Percentiles rank a stretch among this genome's conserved stretches.
phyloP scores from a whole-genome alignment of 1,140 invertebrate species.

The Pseudomyrmex concolor region DNA sequence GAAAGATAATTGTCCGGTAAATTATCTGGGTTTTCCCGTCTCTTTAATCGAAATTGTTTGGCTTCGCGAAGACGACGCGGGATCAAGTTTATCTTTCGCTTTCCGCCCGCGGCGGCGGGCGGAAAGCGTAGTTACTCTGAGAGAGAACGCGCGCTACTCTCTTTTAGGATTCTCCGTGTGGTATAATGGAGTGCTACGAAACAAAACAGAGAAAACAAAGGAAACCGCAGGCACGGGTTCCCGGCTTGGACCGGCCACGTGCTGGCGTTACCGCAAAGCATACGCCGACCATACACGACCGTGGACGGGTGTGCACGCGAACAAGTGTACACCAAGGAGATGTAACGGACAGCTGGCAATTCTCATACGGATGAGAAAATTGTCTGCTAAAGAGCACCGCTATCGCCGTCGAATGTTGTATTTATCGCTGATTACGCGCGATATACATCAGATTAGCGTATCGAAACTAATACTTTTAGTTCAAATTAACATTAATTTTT shows the following conservation, averaged over 20 bases:
- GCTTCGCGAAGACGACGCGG: neutral
- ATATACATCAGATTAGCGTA: too few relatives aligned
- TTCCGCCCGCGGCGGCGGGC: constrained; percentile 5
- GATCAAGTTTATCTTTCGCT: constrained; percentile 43
- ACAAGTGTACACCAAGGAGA: constrained; percentile 44
- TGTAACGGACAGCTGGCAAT: constrained; percentile 49
- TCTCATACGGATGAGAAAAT: constrained; percentile 54
- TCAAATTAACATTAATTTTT: too few relatives aligned
- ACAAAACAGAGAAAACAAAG: constrained; percentile 66
- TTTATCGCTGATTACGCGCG: neutral
- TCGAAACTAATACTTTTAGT: too few relatives aligned
- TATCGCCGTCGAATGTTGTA: neutral
- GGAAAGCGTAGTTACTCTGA: neutral
- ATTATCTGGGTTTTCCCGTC: neutral
- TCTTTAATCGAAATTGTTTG: constrained; percentile 7
- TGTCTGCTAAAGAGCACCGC: constrained; percentile 35
- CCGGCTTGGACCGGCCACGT: constrained; percentile 46
- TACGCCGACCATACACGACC: constrained; percentile 20
- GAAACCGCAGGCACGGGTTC: constrained; percentile 47
- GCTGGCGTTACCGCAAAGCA: constrained; percentile 61
- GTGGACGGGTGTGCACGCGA: constrained; percentile 8
- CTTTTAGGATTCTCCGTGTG: constrained; percentile 42
- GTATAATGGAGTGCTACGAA: constrained; percentile 68
- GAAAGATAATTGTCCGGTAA: neutral
- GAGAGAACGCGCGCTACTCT: constrained; percentile 9